phyloP scores from a whole-genome alignment of 2,888 invertebrate species.

The Amiota communis region DNA sequence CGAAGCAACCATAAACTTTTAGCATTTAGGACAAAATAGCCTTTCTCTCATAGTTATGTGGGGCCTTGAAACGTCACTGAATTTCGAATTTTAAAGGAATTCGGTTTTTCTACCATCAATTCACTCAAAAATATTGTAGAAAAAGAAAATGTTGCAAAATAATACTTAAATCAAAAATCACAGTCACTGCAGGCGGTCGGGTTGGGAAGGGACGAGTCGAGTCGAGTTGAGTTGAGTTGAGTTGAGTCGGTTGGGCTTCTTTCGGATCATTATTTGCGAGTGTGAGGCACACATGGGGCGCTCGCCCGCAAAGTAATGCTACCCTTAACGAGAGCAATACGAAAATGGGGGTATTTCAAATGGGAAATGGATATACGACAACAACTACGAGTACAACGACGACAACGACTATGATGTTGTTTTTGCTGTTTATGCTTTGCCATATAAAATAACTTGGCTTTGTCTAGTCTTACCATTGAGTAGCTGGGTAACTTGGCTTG shows the following conservation, averaged over 20 bases:
- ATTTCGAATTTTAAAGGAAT: no score
- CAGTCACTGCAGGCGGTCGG: constrained; percentile 44
- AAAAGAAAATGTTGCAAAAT: constrained; percentile 55
- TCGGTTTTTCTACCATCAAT: background rate
- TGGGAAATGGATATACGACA: constrained; percentile 19
- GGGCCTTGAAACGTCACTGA: background rate
- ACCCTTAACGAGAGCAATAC: background rate
- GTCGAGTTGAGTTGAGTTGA: no score
- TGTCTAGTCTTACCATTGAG: constrained; percentile 11
- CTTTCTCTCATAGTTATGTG: no score
- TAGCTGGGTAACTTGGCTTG: background rate
- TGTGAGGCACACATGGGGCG: background rate
- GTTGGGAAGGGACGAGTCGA: no score
- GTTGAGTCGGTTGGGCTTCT: no score
- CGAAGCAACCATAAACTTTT: background rate
- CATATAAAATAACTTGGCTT: constrained; percentile 7
- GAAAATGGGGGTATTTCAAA: background rate
- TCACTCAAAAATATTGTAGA: background rate
- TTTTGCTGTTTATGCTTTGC: background rate
- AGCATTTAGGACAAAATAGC: no score
- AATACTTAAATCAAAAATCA: constrained; percentile 66
- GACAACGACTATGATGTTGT: background rate
- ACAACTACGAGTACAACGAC: background rate
- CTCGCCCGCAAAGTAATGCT: constrained; percentile 2
- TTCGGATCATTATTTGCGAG: no score